These are phyloP conservation scores for Elysia chlorotica DNA, from an alignment of 1,140 invertebrate species.

Conservation along the genomic window DNA sequence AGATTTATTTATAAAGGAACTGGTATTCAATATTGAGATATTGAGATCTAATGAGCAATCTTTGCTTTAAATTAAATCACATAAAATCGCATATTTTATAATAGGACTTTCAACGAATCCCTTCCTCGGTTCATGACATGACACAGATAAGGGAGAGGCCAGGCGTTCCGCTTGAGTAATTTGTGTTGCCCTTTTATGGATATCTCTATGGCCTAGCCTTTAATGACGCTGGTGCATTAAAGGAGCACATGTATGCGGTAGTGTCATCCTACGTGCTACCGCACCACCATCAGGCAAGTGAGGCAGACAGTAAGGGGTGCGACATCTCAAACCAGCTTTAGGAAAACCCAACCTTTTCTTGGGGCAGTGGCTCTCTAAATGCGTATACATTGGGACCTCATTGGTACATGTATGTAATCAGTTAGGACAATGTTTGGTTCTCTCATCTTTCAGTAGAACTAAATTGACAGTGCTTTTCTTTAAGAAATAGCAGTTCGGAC, in stretches of 20 bases:
- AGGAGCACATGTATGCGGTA: not conserved
- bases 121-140: not conserved
- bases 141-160: not conserved
- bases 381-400: not conserved
- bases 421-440: not conserved
- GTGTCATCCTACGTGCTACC: not conserved
- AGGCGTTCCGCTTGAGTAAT: constrained; percentile 75
- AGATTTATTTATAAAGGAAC: too few species aligned
- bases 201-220: not conserved
- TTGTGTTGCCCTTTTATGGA: constrained; percentile 63
- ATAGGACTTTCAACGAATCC: too few species aligned
- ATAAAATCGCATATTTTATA: too few species aligned
- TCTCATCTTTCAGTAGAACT: too few species aligned
- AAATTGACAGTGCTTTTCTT: too few species aligned
- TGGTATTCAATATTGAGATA: too few species aligned
- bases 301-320: not conserved
- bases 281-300: not conserved
- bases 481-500: too few species aligned
- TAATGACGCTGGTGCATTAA: not conserved
- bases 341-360: not conserved
- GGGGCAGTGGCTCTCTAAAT: too few species aligned
- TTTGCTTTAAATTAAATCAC: too few species aligned
- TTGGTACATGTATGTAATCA: not conserved
- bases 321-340: not conserved
- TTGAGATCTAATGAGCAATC: too few species aligned